Evolutionary conservation across 2,888 invertebrate species (phyloP), one percentile per base, ranked within the genome.

Genomic region (Alloscopus bannaensis): DNA sequence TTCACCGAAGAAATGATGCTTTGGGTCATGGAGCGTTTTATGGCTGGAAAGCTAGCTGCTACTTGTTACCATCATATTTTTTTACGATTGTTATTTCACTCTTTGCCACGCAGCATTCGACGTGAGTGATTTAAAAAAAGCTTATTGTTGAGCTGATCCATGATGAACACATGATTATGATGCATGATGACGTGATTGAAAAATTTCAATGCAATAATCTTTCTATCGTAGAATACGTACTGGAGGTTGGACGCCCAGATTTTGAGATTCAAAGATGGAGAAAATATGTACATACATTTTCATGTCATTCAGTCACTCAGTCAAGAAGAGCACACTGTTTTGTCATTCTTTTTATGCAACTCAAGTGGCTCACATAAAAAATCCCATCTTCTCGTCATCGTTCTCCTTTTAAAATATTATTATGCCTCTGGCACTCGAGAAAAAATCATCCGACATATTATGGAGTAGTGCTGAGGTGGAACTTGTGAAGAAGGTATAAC

Each of bases 231-330:
- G 36, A 36, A 36, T 36, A 36, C 36, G n/a, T n/a, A n/a, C n/a
- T n/a, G n/a, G n/a, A n/a, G n/a, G n/a, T n/a, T n/a, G n/a, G n/a
- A n/a, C n/a, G n/a, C n/a, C n/a, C n/a, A n/a, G n/a, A n/a, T n/a
- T n/a, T 52, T 22, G 52, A 52, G 24, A 52, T 52, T 52, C 52
- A 24, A 52, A 52, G 20, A 3, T 36, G 36, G 8, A 6, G 36
- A 36, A 36, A 36, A 6, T 59, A 29, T 50, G 13, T 16, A 65
- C 55, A 47, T 40, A 55, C 26, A 75, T 75, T 75, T 66, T 75
- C 73, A 75, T 75, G 73, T 75, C 73, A 75, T 75, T 75, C 73
- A 75, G 73, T 75, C 73, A 75, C 45, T 75, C 66, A 72, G 72
- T 72, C 64, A 72, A 45, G 18, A 64, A 20, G 62, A 42, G 62